Conservation (phyloP, 2,113 vertebrate species). For the Apodemus speciosus region DNA sequence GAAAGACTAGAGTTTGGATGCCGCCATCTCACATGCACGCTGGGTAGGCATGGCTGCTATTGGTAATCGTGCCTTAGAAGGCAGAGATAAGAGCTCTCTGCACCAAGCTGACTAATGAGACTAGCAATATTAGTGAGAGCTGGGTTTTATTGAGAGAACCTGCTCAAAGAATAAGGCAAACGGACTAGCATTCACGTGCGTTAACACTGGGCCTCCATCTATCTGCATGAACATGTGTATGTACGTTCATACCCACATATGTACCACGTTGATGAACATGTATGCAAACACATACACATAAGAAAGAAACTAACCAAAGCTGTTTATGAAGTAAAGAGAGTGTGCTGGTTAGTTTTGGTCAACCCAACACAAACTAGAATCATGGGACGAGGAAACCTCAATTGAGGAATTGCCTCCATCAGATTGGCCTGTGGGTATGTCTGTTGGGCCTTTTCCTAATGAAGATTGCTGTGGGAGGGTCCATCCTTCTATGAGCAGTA, state of each 20-base stretch:
- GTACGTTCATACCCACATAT: neutral
- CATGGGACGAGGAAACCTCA: neutral
- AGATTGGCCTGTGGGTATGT: neutral
- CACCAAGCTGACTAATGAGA: neutral
- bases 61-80: neutral
- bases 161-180: neutral
- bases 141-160: neutral
- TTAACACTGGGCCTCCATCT: neutral
- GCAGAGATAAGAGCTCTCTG: neutral
- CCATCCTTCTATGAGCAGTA: neutral
- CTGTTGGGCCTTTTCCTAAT: neutral
- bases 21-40: neutral
- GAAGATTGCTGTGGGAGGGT: neutral
- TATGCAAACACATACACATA: neutral
- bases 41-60: neutral
- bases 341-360: neutral
- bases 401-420: neutral
- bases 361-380: neutral
- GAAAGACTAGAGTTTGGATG: neutral
- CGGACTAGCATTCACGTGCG: neutral
- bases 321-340: neutral
- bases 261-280: neutral
- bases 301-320: neutral
- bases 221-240: neutral
- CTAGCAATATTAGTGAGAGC: too few species aligned